Evolutionary conservation across 1,140 invertebrate species (phyloP).

Genomic region (Drosophila quadrilineata): DNA sequence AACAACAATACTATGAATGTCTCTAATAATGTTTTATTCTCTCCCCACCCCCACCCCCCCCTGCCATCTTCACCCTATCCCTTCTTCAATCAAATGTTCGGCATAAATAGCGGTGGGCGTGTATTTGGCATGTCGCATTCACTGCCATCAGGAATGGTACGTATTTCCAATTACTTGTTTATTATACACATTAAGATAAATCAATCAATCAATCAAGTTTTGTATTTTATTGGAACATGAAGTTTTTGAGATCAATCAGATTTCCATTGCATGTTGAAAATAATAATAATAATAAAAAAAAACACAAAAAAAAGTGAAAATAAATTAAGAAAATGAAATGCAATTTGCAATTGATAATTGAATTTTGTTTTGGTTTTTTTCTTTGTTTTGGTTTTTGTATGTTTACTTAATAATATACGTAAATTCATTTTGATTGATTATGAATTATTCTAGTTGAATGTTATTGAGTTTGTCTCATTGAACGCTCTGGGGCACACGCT

Average conservation of each 20-base stretch:
- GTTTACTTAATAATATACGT: conserved; percentile 50
- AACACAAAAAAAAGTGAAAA: not conserved
- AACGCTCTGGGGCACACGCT: conserved; percentile 79
- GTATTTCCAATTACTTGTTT: too few species aligned
- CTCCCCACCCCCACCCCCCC: too few species aligned
- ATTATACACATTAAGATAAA: conserved; percentile 6
- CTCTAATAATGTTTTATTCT: conserved; percentile 49
- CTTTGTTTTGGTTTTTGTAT: conserved; percentile 46
- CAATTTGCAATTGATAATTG: conserved; percentile 40
- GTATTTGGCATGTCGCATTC: conserved; percentile 81
- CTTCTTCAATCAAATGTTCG: conserved; percentile 5
- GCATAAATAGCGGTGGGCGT: conserved; percentile 75
- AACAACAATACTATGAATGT: conserved; percentile 41
- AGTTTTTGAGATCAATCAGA: conserved; percentile 46
- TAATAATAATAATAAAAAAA: conserved; percentile 5
- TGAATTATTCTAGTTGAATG: conserved; percentile 68
- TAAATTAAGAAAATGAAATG: conserved; percentile 11
- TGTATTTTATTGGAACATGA: conserved; percentile 38
- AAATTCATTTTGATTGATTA: too few species aligned
- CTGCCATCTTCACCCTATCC: too few species aligned
- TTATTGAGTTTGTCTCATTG: conserved; percentile 78
- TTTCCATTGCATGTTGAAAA: conserved; percentile 63
- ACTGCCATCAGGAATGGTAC: conserved; percentile 81
- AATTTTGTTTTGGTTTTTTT: conserved; percentile 38
- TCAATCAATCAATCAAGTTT: conserved; percentile 43